Evolutionary conservation across 35 echinoderm and acorn worm species (phyloP), one percentile per base, ranked within the genome.

Genomic region (Stichopus chloronotus): DNA sequence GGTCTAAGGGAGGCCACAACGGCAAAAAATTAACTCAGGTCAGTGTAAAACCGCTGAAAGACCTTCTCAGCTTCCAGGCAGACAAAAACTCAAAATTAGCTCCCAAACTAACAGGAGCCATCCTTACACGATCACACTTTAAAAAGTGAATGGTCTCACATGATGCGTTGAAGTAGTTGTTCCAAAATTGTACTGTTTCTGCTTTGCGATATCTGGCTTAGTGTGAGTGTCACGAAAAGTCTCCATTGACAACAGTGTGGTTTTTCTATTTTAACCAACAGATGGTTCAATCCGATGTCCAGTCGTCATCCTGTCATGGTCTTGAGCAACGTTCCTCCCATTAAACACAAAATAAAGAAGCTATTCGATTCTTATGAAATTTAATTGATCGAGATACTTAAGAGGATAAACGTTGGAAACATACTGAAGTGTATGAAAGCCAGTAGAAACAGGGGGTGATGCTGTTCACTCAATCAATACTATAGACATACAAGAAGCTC

Each of bases 221-320:
- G 9, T 13, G 53, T 55, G 88, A 91, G 76, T 8, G 88, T 76
- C 16, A 68, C 19, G 60, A 56, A 43, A 43, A 43, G 11, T 56
- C 57, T 1, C 78, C 89, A 10, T 74, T 89, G 4, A 89, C 87
- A 43, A 89, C 60, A 52, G 63, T 24, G 23, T 89, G 86, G 81
- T 80, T 92, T 88, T 30, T 88, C 0, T 74, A 95, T 43, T 7
- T 53, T 61, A 9, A 53, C 59, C 9, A 95, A 92, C 19, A 56
- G 61, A 20, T 95, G 90, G 81, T 95, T 95, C 63, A 72, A 92
- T 20, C 87, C 91, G 30, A 93, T 95, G 86, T 93, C 94, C 53
- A 95, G 92, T 43, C 59, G 92, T n/a, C 91, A 93, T 93, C 91
- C 86, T 12, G 92, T 93, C n/a, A 90, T 93, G 92, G 82, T 54